A percentile compares a stretch with the other conserved stretches of the same genome.
These are phyloP conservation scores for Mastigias papua DNA, from an alignment of 30 jellyfish, hydroid and myxozoan genomes.

Conservation along the genomic window DNA sequence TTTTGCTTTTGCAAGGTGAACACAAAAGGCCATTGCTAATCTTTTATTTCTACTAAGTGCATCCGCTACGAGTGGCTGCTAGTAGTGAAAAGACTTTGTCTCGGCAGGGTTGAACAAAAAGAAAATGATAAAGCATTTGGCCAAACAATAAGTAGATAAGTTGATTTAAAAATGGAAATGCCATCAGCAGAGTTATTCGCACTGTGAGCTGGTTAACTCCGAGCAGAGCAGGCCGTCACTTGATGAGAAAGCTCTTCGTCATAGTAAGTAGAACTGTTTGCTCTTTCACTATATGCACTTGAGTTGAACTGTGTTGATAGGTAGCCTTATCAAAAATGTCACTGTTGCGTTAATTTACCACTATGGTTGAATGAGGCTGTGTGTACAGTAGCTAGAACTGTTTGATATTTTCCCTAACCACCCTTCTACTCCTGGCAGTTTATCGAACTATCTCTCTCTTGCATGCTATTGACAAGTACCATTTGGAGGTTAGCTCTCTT, in stretches of 20 bases:
- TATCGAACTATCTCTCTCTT: too few species aligned
- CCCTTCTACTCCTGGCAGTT: too few species aligned
- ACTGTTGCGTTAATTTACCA: too few species aligned
- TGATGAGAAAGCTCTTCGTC: not conserved
- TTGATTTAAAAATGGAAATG: constrained; percentile 1
- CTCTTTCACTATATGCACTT: too few species aligned
- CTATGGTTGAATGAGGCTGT: too few species aligned
- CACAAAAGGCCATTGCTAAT: not conserved
- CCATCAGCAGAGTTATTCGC: not conserved
- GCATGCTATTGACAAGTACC: too few species aligned
- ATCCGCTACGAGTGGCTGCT: constrained; percentile 11
- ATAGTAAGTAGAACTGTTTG: too few species aligned
- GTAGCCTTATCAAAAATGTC: too few species aligned
- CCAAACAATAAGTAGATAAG: not conserved
- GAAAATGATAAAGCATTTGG: not conserved
- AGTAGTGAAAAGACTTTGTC: not conserved
- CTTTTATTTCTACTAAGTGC: constrained; percentile 9
- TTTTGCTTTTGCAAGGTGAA: not conserved
- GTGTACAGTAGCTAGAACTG: too few species aligned
- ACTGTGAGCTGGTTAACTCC: not conserved
- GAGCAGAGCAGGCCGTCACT: not conserved
- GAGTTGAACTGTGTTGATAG: too few species aligned
- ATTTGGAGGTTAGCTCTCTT: too few species aligned
- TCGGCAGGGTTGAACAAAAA: not conserved
- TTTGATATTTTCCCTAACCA: too few species aligned